Percentiles rank a stretch among this genome's conserved stretches.
Evolutionary conservation across 2,888 invertebrate genomes (phyloP).

Genomic region (Lydus trimaculatus): DNA sequence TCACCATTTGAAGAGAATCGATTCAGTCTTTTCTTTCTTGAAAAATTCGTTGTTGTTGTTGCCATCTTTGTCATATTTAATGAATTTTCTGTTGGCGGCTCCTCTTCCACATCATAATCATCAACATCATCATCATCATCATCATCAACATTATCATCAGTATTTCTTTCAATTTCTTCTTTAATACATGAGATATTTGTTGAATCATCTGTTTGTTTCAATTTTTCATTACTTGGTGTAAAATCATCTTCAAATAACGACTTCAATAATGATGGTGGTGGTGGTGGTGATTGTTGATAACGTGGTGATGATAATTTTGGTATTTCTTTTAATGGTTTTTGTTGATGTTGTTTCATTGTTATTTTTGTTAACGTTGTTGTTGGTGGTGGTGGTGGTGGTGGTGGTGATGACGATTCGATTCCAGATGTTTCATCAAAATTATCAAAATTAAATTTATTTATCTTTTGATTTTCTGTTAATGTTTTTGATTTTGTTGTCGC

Average conservation of each 20-base stretch:
- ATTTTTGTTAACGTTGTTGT: slow-evolving; percentile 41
- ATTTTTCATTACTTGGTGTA: slow-evolving; percentile 58
- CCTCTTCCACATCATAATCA: slow-evolving; percentile 18
- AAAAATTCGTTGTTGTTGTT: slow-evolving; percentile 36
- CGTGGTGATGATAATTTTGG: too few relatives aligned
- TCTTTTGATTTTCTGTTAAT: neutral
- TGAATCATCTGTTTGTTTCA: slow-evolving; percentile 16
- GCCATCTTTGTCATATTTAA: slow-evolving; percentile 45
- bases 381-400: too few relatives aligned
- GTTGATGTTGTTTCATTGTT: slow-evolving; percentile 31
- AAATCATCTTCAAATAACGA: slow-evolving; percentile 68
- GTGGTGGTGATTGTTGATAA: neutral
- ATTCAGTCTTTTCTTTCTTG: slow-evolving; percentile 50
- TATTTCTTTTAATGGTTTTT: too few relatives aligned
- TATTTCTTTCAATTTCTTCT: slow-evolving; percentile 53
- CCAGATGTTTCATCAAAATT: slow-evolving; percentile 54
- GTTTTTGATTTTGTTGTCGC: neutral
- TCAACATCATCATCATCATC: slow-evolving; percentile 37
- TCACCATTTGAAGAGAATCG: neutral
- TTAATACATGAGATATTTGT: slow-evolving; percentile 54
- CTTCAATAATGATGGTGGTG: slow-evolving; percentile 39
- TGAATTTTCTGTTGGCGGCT: slow-evolving; percentile 51
- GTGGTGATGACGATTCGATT: too few relatives aligned
- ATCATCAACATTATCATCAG: slow-evolving; percentile 39
- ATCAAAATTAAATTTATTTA: slow-evolving; percentile 50